phyloP scores from a whole-genome alignment of 2,113 vertebrate species.

The Orycteropus afer region DNA sequence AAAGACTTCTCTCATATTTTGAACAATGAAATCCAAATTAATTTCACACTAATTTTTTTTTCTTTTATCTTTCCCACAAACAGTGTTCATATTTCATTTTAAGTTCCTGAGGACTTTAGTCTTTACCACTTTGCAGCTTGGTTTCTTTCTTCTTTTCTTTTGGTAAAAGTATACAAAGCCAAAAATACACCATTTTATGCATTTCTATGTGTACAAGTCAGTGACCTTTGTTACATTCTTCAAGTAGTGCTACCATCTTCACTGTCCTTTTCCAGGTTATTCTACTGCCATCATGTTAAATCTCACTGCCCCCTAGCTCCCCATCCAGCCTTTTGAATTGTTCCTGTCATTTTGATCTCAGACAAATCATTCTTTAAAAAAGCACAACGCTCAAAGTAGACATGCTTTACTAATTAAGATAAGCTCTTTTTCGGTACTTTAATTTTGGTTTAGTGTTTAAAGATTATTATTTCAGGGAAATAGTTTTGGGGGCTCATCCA shows the following conservation, averaged over 20 bases:
- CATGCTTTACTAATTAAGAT: neutral
- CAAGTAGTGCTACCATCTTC: too few species aligned
- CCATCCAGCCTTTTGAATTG: neutral
- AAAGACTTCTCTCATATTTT: neutral
- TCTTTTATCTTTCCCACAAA: fast-evolving
- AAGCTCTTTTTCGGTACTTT: neutral
- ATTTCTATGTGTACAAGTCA: too few species aligned
- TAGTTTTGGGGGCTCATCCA: neutral
- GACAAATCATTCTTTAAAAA: neutral
- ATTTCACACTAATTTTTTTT: neutral
- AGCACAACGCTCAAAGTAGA: neutral
- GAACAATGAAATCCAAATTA: neutral
- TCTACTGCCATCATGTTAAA: neutral
- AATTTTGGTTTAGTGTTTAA: neutral
- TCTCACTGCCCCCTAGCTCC: too few species aligned
- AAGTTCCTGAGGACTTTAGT: neutral
- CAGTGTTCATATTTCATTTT: neutral
- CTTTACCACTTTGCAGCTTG: too few species aligned
- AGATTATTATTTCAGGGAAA: neutral
- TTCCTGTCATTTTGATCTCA: neutral
- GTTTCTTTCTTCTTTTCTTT: too few species aligned
- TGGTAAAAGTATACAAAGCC: too few species aligned
- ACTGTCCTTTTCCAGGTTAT: too few species aligned
- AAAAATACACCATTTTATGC: too few species aligned
- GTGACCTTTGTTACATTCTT: too few species aligned